Evolutionary conservation across 2,797 vertebrate genomes (phyloP), one percentile per base, ranked within the genome.

Genomic region (Enteromius anoplus): DNA sequence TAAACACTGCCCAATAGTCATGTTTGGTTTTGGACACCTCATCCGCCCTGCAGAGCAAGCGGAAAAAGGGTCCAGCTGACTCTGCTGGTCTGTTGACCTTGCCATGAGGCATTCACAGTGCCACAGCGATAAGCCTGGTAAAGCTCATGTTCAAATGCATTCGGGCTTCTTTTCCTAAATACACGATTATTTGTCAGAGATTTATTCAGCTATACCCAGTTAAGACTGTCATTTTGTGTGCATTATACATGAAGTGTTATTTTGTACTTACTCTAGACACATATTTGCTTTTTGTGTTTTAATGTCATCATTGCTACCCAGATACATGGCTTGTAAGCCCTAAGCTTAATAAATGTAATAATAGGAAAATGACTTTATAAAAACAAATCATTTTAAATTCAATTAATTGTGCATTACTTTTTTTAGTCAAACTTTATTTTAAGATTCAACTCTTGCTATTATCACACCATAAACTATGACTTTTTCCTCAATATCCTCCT

Each of bases 1-100:
- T 85, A 85, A 80, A 85, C 69, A 82, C 15, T 26, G 82, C 42
- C 71, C 75, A 62, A 7, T 86, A 75, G 84, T 77, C 75, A 84
- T 87, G 70, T 87, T 86, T 77, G 70, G 71, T 75, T 82, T 78
- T 69, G 45, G 70, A 80, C 45, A 87, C 72, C 78, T 82, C 70
- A 70, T 26, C 69, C n/a, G 19, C 72, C 66, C 53, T 79, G 84
- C 60, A 79, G 75, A 84, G 72, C 60, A 75, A 80, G 75, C 72
- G 40, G 40, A 79, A 77, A 73, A 66, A 84, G 72, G 47, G 21
- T 26, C 42, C 73, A 79, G 72, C 84, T 83, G 84, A 87, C 80
- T 81, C 17, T 29, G 71, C 73, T 76, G 65, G 82, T 79, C 75
- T 65, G 55, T 42, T 71, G 85, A 87, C 88, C 88, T 89, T 87